Conservation (phyloP, 1,140 invertebrate species). For the Eumaeus atala region DNA sequence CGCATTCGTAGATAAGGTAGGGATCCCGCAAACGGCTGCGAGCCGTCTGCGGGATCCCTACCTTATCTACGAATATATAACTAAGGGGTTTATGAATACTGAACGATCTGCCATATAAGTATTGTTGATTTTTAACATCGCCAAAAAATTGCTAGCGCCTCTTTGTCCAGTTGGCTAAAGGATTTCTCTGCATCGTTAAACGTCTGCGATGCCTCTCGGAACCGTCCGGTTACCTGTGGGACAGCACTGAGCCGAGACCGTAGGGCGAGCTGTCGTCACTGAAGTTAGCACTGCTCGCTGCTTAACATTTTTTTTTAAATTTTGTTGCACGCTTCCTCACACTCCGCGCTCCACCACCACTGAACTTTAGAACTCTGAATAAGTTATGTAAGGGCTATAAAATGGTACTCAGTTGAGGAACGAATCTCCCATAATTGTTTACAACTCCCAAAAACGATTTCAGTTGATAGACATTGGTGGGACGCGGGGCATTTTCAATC, state of each 20-base stretch:
- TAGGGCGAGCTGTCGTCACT: constrained; percentile 69
- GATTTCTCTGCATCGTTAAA: constrained; percentile 63
- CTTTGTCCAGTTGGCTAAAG: constrained; percentile 74
- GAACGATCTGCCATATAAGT: constrained; percentile 64
- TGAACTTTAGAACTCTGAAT: constrained; percentile 24
- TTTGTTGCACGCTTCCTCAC: constrained; percentile 23
- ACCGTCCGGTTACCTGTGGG: constrained; percentile 50
- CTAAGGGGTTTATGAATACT: constrained; percentile 63
- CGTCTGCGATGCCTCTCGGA: constrained; percentile 56
- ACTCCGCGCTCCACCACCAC: constrained; percentile 26
- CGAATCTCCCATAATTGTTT: constrained; percentile 38
- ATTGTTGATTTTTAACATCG: constrained; percentile 72
- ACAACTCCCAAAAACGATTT: constrained; percentile 35
- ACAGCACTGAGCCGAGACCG: constrained; percentile 68
- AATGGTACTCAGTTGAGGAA: constrained; percentile 28
- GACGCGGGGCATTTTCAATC: too few species aligned
- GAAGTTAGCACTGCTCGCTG: constrained; percentile 49
- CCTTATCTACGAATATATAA: constrained; percentile 31
- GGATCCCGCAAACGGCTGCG: constrained; percentile 35
- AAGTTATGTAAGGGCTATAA: constrained; percentile 29
- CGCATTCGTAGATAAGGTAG: constrained; percentile 24
- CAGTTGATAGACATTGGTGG: too few species aligned
- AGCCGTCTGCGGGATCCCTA: constrained; percentile 33
- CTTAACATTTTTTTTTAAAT: constrained; percentile 50
- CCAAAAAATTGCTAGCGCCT: constrained; percentile 70